Percentiles rank a stretch among this genome's conserved stretches.
Evolutionary conservation across 2,113 vertebrate genomes (phyloP).

Genomic region (Microcebus lehilahytsara): DNA sequence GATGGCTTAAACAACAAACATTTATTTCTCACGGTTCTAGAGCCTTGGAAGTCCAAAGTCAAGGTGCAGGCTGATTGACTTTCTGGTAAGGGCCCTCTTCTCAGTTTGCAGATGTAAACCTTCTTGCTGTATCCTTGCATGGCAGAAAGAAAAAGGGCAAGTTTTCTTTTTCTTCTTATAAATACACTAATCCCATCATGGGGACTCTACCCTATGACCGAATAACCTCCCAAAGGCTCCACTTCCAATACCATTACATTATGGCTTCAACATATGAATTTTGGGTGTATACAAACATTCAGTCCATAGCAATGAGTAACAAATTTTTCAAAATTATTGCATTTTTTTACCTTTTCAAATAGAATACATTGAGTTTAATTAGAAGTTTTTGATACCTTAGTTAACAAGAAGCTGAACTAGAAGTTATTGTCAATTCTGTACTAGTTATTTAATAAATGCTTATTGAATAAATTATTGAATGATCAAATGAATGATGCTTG

Average conservation of each 20-base stretch:
- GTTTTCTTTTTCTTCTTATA: not conserved
- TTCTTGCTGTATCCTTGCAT: not conserved
- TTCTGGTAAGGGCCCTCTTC: not conserved
- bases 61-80: not conserved
- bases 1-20: not conserved
- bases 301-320: not conserved
- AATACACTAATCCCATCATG: not conserved
- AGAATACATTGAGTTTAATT: not conserved
- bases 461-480: not conserved
- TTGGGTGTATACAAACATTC: not conserved
- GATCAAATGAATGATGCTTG: not conserved
- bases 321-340: not conserved
- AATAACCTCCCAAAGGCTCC: not conserved
- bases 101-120: not conserved
- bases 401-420: not conserved
- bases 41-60: not conserved
- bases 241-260: not conserved
- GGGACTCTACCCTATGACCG: not conserved
- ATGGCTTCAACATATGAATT: not conserved
- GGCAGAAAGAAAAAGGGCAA: not conserved
- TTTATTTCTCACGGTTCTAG: not conserved
- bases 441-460: not conserved
- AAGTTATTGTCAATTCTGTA: conserved; percentile 12
- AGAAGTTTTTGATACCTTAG: not conserved
- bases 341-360: not conserved